Base-by-base conservation (phyloP, 2,888 invertebrate species). In the Lasioglossum vierecki region DNA sequence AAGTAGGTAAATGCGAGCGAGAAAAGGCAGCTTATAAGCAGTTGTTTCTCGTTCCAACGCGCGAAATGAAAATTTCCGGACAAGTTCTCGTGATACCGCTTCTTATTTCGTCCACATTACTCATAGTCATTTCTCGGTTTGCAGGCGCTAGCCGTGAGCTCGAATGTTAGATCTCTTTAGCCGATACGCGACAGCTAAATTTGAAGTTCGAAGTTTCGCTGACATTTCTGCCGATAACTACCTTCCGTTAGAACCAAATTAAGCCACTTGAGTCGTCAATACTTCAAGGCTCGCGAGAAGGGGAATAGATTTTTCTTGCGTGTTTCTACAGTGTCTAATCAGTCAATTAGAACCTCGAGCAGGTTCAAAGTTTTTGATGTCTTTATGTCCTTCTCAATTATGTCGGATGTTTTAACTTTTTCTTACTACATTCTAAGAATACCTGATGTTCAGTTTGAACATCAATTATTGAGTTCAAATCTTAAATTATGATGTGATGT, bases 161-260 rank as follows among this genome's bases (percentile, higher is more conserved):
- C 53, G 73, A 70, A 83, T 76, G 88, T 84, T 88, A 85, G 87
- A 87, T 88, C 74, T 73, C 75, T 76, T 87, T 82, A 44, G 70
- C 70, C 57, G 79, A 57, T 41, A 46, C 73, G 83, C 74, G 84
- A 79, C 88, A 81, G 60, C 72, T n/a, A 82, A 87, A 87, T 88
- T 88, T 76, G 80, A 79, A 78, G 84, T 49, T 68, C 79, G 63
- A 82, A 88, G 82, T 88, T 88, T 68, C 57, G 73, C 22, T 70
- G 76, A 53, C 83, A 39, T 79, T 82, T 66, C n/a, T 73, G 39
- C 68, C 63, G 39, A 53, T 80, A 86, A 80, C 79, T 79, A 39
- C 68, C 73, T 70, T 35, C 46, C 73, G 26, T 70, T 78, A 76
- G 68, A 71, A 82, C 30, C 35, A 11, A 76, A 70, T 53, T 70